phyloP scores from a whole-genome alignment of 2,113 vertebrate genomes.

The Leucosticte australis region DNA sequence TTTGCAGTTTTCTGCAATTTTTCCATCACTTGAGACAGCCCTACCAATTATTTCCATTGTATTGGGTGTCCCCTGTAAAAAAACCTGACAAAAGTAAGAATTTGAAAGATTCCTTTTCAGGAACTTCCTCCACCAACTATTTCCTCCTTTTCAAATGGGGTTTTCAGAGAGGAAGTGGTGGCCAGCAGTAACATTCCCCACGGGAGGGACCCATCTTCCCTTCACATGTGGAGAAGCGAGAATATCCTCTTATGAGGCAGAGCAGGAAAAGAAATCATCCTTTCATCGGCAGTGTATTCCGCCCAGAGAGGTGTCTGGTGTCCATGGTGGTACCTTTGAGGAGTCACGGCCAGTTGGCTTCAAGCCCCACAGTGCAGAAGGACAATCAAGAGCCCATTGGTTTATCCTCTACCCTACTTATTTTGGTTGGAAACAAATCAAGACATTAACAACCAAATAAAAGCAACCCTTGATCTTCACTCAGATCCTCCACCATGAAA shows the following conservation, averaged over 20 bases:
- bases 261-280: slow-evolving; percentile 51
- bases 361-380: not conserved
- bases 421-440: slow-evolving; percentile 22
- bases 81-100: slow-evolving; percentile 50
- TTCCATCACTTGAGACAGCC: slow-evolving; percentile 58
- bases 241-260: slow-evolving; percentile 45
- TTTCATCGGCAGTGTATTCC: not conserved
- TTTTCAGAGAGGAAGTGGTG: slow-evolving; percentile 66
- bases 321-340: slow-evolving; percentile 42
- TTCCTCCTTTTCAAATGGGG: slow-evolving; percentile 67
- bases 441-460: not conserved
- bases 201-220: slow-evolving; percentile 59
- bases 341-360: slow-evolving; percentile 31
- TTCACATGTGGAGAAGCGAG: slow-evolving; percentile 55
- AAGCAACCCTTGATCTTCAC: not conserved
- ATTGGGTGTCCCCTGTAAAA: slow-evolving; percentile 54
- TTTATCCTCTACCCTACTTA: not conserved
- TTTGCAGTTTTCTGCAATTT: slow-evolving; percentile 62
- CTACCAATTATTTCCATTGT: slow-evolving; percentile 53
- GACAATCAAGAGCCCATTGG: not conserved
- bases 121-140: slow-evolving; percentile 68
- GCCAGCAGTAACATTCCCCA: slow-evolving; percentile 58
- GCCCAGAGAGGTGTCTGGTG: slow-evolving; percentile 1
- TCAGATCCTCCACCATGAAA: not conserved
- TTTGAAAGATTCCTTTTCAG: slow-evolving; percentile 71